These are phyloP conservation scores for Drosophila paracracens DNA, from an alignment of 2,888 invertebrate genomes.

Conservation along the genomic window DNA sequence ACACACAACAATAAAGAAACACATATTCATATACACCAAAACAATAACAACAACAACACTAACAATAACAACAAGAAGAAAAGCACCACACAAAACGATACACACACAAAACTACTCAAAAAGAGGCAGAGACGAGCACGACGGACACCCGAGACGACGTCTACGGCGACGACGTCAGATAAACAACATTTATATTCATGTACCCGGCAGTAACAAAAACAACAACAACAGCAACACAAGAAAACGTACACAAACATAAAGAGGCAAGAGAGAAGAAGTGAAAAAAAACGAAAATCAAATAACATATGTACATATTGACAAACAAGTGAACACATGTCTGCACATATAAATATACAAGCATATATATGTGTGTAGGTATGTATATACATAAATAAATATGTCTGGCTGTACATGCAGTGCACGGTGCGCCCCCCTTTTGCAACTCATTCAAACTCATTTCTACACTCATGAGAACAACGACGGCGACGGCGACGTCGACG, in stretches of 20 bases:
- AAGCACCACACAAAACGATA: constrained; percentile 49
- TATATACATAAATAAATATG: constrained; percentile 20
- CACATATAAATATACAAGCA: constrained; percentile 20
- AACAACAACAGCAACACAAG: constrained; percentile 41
- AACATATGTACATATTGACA: constrained; percentile 78
- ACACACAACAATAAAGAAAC: constrained; percentile 79
- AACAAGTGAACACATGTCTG: constrained; percentile 56
- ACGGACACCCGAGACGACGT: constrained; percentile 58
- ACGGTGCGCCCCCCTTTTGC: constrained; percentile 29
- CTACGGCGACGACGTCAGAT: constrained; percentile 55
- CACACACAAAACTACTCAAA: constrained; percentile 67
- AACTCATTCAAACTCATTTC: constrained; percentile 76
- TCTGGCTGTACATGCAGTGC: constrained; percentile 47
- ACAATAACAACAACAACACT: constrained; percentile 42
- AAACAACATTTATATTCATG: constrained; percentile 82
- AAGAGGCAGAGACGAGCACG: constrained; percentile 52
- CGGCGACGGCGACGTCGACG: constrained; percentile 22
- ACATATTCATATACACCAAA: constrained; percentile 61
- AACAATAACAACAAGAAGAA: constrained; percentile 47
- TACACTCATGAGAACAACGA: constrained; percentile 55
- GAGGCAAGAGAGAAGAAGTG: constrained; percentile 58
- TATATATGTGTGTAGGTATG: not conserved
- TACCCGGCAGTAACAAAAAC: constrained; percentile 64
- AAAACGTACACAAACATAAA: constrained; percentile 49
- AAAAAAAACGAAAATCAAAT: constrained; percentile 75